Conservation (phyloP, 2,797 vertebrate genomes). For the Chaetodon trifasciatus region DNA sequence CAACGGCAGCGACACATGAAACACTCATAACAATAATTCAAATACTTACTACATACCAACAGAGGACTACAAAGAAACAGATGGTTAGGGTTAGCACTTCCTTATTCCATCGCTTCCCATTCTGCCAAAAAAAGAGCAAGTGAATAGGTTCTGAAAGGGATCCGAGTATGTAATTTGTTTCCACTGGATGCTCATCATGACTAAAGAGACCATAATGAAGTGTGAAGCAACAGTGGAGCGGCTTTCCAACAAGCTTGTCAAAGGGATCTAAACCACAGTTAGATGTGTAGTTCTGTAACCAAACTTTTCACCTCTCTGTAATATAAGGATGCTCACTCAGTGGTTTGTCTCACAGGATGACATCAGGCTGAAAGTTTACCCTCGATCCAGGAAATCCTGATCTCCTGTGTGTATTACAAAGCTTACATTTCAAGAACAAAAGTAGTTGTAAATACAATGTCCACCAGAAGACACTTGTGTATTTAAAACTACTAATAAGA, state of each 20-base stretch:
- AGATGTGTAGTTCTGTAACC: not conserved
- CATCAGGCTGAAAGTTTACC: not conserved
- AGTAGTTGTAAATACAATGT: not conserved
- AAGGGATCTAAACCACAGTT: conserved; percentile 7
- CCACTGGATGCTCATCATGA: conserved; percentile 24
- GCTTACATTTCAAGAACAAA: not conserved
- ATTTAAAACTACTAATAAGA: not conserved
- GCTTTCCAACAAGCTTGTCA: conserved; percentile 27
- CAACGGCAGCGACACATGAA: conserved; percentile 48
- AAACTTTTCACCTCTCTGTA: not conserved
- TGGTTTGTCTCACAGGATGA: not conserved
- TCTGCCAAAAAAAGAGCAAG: conserved; percentile 7
- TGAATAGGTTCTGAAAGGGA: conserved; percentile 22
- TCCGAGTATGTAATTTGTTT: conserved; percentile 30
- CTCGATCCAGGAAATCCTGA: not conserved
- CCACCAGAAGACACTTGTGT: not conserved
- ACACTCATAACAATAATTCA: conserved; percentile 51
- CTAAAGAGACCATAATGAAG: conserved; percentile 21
- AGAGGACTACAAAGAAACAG: conserved; percentile 40
- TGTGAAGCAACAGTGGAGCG: conserved; percentile 25
- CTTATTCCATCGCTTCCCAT: conserved; percentile 33
- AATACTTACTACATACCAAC: conserved; percentile 49
- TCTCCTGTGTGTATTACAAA: not conserved
- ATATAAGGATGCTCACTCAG: not conserved
- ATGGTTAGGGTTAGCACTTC: conserved; percentile 38